Conservation (phyloP, 2,888 invertebrate genomes). For the Bombyx huttoni region DNA sequence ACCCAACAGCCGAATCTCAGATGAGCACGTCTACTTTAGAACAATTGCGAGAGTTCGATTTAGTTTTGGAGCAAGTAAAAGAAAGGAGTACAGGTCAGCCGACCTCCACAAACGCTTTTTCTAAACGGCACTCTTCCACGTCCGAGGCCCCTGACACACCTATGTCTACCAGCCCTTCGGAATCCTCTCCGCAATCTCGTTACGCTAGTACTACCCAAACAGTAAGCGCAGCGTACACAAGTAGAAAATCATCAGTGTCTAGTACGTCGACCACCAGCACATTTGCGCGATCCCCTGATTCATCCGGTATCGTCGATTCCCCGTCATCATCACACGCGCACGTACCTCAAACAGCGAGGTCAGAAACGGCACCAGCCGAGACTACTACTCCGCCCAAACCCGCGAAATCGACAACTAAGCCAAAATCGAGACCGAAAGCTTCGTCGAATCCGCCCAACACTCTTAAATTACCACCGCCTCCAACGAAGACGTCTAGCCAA, state of each 20-base stretch:
- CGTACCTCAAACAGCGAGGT: slow-evolving; percentile 38
- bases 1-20: slow-evolving; percentile 65
- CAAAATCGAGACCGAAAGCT: slow-evolving; percentile 73
- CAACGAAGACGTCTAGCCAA: slow-evolving; percentile 69
- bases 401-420: slow-evolving; percentile 41
- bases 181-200: slow-evolving; percentile 44
- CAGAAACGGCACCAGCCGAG: slow-evolving; percentile 32
- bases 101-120: slow-evolving; percentile 22
- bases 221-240: slow-evolving; percentile 53
- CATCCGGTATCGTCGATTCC: slow-evolving; percentile 44
- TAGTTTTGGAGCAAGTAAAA: slow-evolving; percentile 85
- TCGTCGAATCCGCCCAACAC: slow-evolving; percentile 69
- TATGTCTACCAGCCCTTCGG: slow-evolving; percentile 24
- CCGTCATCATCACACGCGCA: slow-evolving; percentile 43
- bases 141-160: slow-evolving; percentile 37
- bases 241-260: slow-evolving; percentile 45
- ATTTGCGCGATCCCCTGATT: slow-evolving; percentile 53
- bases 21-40: slow-evolving; percentile 83
- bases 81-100: slow-evolving; percentile 79
- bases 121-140: slow-evolving; percentile 31
- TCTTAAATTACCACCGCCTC: slow-evolving; percentile 76
- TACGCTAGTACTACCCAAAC: slow-evolving; percentile 53
- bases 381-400: slow-evolving; percentile 29
- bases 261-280: slow-evolving; percentile 37
- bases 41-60: slow-evolving; percentile 84